These are phyloP conservation scores for Dromiciops gliroides DNA, from an alignment of 2,113 vertebrate species.

Conservation along the genomic window DNA sequence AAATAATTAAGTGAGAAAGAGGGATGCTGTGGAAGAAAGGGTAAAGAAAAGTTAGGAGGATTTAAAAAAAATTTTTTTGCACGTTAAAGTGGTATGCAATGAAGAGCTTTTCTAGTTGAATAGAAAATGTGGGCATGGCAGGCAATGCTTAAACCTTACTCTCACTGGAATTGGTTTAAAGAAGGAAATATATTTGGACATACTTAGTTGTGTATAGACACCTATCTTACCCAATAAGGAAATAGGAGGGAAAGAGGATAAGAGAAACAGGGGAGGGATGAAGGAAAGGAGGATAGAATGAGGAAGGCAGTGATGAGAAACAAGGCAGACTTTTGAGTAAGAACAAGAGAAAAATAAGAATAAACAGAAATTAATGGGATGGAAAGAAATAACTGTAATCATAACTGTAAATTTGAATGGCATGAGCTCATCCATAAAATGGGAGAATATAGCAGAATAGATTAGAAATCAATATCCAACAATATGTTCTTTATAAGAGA, in stretches of 20 bases:
- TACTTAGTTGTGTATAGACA: not conserved
- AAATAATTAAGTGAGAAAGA: too few relatives aligned
- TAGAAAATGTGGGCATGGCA: not conserved
- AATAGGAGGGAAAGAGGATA: not conserved
- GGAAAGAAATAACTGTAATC: not conserved
- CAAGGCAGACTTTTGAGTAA: not conserved
- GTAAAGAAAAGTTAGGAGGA: not conserved
- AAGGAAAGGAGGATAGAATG: too few relatives aligned
- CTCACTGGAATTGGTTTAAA: not conserved
- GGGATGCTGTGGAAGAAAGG: not conserved
- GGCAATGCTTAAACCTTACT: not conserved
- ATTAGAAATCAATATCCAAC: not conserved
- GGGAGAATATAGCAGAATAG: not conserved
- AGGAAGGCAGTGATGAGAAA: too few relatives aligned
- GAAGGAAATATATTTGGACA: not conserved
- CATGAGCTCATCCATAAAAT: not conserved
- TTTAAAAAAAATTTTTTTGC: not conserved
- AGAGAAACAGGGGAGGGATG: too few relatives aligned
- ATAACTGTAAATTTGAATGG: not conserved
- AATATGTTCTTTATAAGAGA: not conserved
- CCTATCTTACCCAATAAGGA: not conserved
- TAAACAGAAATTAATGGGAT: not conserved
- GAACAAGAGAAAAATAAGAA: not conserved
- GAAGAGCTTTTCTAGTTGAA: not conserved
- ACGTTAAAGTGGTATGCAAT: too few relatives aligned